phyloP scores from a whole-genome alignment of 2,113 vertebrate species.

The Illadopsis cleaveri region DNA sequence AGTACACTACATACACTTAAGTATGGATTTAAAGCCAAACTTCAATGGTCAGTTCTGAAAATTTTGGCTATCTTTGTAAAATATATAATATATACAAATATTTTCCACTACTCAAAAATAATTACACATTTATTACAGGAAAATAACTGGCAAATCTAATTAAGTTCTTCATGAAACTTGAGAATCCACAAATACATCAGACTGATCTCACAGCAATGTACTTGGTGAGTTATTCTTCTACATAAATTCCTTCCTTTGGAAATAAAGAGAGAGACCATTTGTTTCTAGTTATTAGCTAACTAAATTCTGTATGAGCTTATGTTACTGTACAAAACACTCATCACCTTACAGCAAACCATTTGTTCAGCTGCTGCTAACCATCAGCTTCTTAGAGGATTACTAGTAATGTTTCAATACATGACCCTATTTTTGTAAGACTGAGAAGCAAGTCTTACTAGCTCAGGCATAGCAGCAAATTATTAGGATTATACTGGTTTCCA shows the following conservation, averaged over 20 bases:
- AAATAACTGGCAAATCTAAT: neutral
- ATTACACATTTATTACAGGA: neutral
- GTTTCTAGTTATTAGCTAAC: neutral
- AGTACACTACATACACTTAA: neutral
- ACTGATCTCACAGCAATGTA: neutral
- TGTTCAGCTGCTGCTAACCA: neutral
- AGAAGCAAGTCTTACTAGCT: neutral
- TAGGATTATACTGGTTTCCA: neutral
- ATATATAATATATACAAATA: neutral
- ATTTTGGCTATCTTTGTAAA: neutral
- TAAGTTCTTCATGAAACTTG: neutral
- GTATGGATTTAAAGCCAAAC: neutral
- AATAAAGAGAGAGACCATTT: neutral
- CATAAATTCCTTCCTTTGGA: neutral
- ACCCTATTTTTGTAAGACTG: neutral
- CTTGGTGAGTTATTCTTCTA: neutral
- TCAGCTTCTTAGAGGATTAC: conserved; percentile 14
- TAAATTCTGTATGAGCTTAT: neutral
- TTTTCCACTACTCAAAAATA: neutral
- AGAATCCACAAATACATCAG: neutral
- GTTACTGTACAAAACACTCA: neutral
- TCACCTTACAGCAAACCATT: neutral
- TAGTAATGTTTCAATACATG: neutral
- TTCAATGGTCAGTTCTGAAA: neutral
- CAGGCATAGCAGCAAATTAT: neutral